These are phyloP conservation scores for Urocolius indicus DNA, from an alignment of 2,113 vertebrate species.

Conservation along the genomic window DNA sequence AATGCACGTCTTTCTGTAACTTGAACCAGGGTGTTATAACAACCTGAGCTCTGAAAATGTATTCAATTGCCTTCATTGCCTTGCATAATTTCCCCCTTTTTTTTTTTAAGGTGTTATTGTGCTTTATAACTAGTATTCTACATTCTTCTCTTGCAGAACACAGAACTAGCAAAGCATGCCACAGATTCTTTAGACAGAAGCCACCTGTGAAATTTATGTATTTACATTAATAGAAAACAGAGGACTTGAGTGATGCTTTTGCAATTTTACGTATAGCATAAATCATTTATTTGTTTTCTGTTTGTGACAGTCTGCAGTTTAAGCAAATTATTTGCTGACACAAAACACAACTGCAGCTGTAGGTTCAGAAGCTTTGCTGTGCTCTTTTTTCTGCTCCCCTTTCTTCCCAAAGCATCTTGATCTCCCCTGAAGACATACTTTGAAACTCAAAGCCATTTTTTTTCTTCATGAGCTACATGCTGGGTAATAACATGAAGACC, in stretches of 20 bases:
- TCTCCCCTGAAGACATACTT: constrained; percentile 34
- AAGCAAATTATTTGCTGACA: constrained; percentile 65
- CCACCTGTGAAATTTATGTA: constrained; percentile 5
- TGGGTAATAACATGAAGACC: neutral
- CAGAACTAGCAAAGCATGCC: neutral
- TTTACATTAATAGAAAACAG: constrained; percentile 37
- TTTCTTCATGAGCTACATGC: neutral
- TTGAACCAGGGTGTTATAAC: neutral
- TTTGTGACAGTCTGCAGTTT: constrained; percentile 42
- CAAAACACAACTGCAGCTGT: neutral
- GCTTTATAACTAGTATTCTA: neutral
- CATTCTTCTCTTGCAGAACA: neutral
- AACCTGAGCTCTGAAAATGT: neutral
- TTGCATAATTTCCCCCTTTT: neutral
- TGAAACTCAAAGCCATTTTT: neutral
- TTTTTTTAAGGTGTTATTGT: neutral
- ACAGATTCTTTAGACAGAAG: neutral
- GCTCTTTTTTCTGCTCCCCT: constrained; percentile 28
- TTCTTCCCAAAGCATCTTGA: neutral
- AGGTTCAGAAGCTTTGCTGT: constrained; percentile 10
- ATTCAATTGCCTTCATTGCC: neutral
- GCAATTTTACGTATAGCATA: neutral
- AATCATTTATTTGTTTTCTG: constrained; percentile 31
- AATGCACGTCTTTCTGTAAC: neutral
- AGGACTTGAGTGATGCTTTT: constrained; percentile 22